Evolutionary conservation across 64 coral and sea anemone genomes (phyloP).

Genomic region (Montipora capricornis): DNA sequence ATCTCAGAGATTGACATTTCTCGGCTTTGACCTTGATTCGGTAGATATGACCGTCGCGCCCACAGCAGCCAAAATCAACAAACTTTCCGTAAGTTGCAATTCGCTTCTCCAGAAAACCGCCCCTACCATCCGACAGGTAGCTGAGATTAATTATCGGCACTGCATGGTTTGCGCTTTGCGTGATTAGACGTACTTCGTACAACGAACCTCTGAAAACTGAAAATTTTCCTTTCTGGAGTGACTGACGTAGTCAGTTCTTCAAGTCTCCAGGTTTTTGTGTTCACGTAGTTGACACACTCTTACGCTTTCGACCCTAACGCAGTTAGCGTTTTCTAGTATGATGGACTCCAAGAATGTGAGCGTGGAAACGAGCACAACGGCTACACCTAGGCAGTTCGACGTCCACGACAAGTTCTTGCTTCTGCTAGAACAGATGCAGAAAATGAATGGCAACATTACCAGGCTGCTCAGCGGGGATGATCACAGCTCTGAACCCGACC

Average conservation of each 20-base stretch:
- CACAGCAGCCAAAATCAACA: background rate
- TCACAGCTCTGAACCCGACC: too few species aligned
- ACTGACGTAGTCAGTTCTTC: background rate
- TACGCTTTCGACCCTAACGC: too few species aligned
- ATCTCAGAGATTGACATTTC: background rate
- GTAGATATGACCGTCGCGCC: slow-evolving; percentile 26
- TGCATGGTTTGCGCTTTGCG: background rate
- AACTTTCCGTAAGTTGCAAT: background rate
- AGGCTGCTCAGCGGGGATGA: too few species aligned
- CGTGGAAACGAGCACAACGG: too few species aligned
- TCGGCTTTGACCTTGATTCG: background rate
- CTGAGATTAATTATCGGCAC: background rate
- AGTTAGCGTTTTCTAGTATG: too few species aligned
- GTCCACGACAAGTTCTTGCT: too few species aligned
- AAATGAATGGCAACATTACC: too few species aligned
- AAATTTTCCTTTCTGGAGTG: background rate
- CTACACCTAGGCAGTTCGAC: too few species aligned
- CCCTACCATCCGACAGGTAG: slow-evolving; percentile 49
- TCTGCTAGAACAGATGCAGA: too few species aligned
- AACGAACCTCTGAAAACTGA: background rate
- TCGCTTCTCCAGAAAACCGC: background rate
- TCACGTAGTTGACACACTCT: too few species aligned
- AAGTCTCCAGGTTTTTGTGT: too few species aligned
- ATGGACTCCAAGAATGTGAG: too few species aligned
- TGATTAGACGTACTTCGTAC: background rate